Evolutionary conservation across 2,113 vertebrate genomes (phyloP).

Genomic region (Motacilla tschutschensis): DNA sequence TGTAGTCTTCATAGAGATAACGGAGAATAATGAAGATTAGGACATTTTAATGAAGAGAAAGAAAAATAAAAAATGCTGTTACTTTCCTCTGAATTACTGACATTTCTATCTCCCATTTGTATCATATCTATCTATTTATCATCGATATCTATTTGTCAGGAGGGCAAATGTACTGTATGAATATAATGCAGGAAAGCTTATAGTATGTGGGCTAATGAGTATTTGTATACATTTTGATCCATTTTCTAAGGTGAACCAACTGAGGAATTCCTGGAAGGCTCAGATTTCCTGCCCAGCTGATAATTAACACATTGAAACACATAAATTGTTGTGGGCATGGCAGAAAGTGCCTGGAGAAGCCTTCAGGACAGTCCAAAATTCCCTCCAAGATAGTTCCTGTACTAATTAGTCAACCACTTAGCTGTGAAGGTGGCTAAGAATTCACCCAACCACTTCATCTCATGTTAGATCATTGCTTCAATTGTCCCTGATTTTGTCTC

Average conservation of each 20-base stretch:
- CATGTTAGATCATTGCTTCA: neutral
- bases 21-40: neutral
- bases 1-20: neutral
- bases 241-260: neutral
- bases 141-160: neutral
- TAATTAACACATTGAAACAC: neutral
- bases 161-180: rapidly evolving
- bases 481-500: neutral
- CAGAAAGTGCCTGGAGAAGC: neutral
- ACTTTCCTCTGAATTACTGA: neutral
- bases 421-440: neutral
- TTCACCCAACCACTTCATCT: neutral
- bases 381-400: neutral
- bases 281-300: neutral
- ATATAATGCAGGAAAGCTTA: neutral
- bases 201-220: neutral
- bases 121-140: neutral
- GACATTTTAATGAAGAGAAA: neutral
- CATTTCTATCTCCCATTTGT: neutral
- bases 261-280: neutral
- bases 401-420: neutral
- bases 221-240: neutral
- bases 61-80: neutral
- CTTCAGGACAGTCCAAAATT: neutral
- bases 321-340: neutral